A percentile compares a stretch with the other conserved stretches of the same genome.
Evolutionary conservation across 2,113 vertebrate species (phyloP).

Genomic region (Psephotus haematonotus): DNA sequence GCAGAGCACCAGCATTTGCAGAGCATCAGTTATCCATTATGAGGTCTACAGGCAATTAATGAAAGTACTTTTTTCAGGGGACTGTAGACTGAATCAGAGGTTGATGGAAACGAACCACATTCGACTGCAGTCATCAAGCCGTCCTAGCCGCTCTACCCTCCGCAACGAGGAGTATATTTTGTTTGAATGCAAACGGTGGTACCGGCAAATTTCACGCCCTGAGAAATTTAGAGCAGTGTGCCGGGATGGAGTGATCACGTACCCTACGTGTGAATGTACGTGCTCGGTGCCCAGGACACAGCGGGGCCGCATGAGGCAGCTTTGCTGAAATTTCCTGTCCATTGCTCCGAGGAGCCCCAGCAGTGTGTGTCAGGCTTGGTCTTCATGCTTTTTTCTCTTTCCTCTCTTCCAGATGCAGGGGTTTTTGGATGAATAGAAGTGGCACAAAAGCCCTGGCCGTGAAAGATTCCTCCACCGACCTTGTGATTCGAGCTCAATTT

Average conservation of each 20-base stretch:
- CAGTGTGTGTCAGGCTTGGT: background rate
- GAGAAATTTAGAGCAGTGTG: background rate
- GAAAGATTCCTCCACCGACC: background rate
- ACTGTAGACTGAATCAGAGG: accelerated
- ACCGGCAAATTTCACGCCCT: accelerated
- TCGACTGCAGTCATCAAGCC: accelerated
- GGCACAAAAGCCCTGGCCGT: background rate
- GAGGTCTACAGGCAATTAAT: background rate
- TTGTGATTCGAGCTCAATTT: background rate
- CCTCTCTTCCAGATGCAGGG: accelerated
- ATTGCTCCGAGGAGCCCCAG: background rate
- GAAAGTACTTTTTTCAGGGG: background rate
- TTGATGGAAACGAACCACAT: background rate
- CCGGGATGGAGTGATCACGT: background rate
- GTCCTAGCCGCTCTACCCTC: accelerated
- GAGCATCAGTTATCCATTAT: background rate
- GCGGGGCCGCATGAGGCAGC: background rate
- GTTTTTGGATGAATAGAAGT: accelerated
- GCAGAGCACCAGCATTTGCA: background rate
- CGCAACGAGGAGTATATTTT: accelerated
- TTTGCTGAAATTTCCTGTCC: background rate
- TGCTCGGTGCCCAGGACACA: accelerated
- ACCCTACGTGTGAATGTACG: background rate
- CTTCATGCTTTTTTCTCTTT: background rate
- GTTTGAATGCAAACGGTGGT: accelerated